Base-by-base conservation (phyloP, 1,140 invertebrate species). In the Orussus abietinus region DNA sequence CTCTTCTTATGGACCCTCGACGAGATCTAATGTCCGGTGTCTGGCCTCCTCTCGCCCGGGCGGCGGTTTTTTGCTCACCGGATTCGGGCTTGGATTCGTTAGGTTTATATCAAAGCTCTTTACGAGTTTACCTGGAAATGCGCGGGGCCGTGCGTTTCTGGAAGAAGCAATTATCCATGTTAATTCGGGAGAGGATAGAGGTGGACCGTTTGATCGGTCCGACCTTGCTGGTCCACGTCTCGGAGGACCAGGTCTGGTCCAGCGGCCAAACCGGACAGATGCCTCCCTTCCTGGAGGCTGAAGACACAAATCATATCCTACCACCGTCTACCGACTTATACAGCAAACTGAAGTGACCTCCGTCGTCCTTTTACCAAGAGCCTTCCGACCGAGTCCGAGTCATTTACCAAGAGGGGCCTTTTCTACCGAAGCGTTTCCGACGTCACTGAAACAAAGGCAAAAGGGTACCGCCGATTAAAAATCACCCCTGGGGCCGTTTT, bases 141-240 rank as follows among this genome's bases (percentile, higher is more conserved):
- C 6, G 33, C 28, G 3, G 10, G 35, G 28, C 11, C 26, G 21
- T 43, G 29, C 18, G 28, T 30, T 42, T 49, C 40, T 45, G 36
- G 38, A 55, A 45, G 49, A 59, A 54, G 58, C 47, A 59, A 61
- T 60, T 57, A 61, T 63, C 55, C 47, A 51, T 58, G 56, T 62
- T 60, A 56, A 60, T 58, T 54, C 51, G n/a, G n/a, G n/a, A n/a
- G n/a, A n/a, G n/a, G n/a, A n/a, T n/a, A n/a, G n/a, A n/a, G n/a
- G n/a, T n/a, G n/a, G n/a, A n/a, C n/a, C n/a, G n/a, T n/a, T n/a
- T n/a, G 57, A 57, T 59, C 57, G 55, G 52, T 51, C 45, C 52
- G 53, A 45, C 49, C 40, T 47, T 57, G 41, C 41, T 30, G 42
- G 46, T 44, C 45, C n/a, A n/a, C n/a, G 31, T 32, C 31, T 3